Evolutionary conservation across 2,797 vertebrate species (phyloP).

Genomic region (Platyrinchus mystaceus): DNA sequence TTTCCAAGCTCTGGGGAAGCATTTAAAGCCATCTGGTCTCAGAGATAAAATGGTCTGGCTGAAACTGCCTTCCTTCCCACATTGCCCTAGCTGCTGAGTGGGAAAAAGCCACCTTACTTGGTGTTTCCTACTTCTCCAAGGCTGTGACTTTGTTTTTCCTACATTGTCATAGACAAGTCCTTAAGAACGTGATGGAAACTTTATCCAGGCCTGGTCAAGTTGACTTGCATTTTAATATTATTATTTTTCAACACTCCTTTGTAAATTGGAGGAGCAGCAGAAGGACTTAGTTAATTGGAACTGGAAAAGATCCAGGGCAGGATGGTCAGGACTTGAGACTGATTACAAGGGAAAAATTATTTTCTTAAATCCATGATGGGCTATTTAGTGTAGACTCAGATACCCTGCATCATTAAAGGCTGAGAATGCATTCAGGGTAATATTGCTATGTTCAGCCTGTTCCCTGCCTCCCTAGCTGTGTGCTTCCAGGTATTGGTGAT

Average conservation of each 20-base stretch:
- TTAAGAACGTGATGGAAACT: background rate
- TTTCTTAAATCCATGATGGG: background rate
- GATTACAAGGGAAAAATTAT: background rate
- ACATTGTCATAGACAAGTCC: background rate
- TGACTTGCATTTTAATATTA: background rate
- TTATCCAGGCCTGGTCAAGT: background rate
- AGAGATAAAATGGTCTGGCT: constrained; percentile 45
- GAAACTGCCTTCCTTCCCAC: constrained; percentile 34
- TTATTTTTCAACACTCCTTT: background rate
- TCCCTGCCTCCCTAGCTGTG: background rate
- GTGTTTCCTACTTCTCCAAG: constrained; percentile 21
- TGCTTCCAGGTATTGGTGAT: background rate
- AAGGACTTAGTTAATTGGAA: background rate
- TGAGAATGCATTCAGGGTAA: background rate
- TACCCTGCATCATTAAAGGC: accelerated
- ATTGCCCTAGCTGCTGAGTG: constrained; percentile 19
- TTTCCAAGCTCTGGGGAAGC: constrained; percentile 47
- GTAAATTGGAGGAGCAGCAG: background rate
- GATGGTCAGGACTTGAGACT: background rate
- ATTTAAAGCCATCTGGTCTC: constrained; percentile 46
- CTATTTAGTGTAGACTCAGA: background rate
- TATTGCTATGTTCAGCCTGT: background rate
- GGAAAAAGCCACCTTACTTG: background rate
- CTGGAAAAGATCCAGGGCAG: background rate
- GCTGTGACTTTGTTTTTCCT: constrained; percentile 23